phyloP scores from a whole-genome alignment of 2,888 invertebrate genomes.

The Argynnis bischoffii region DNA sequence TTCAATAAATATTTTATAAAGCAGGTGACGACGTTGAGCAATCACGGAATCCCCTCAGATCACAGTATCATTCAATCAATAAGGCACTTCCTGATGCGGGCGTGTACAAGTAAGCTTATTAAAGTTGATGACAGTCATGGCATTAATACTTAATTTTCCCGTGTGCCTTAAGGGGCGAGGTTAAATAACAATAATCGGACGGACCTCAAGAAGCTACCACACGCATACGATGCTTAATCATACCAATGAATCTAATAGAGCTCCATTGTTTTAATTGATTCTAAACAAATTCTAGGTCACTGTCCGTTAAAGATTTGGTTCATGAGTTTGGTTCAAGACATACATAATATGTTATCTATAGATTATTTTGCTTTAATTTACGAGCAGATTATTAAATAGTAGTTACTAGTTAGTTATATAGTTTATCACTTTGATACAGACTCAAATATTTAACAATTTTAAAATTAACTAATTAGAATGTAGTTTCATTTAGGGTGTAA shows the following conservation, averaged over 20 bases:
- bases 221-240: conserved; percentile 61
- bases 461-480: conserved; percentile 16
- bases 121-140: conserved; percentile 73
- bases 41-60: conserved; percentile 60
- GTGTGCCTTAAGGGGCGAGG: conserved; percentile 69
- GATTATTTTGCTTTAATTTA: conserved; percentile 9
- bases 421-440: no score
- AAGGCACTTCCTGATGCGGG: conserved; percentile 79
- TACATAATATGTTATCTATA: background rate
- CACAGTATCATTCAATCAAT: conserved; percentile 66
- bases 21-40: conserved; percentile 50
- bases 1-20: conserved; percentile 18
- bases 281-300: conserved; percentile 32
- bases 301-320: conserved; percentile 13
- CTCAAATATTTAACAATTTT: background rate
- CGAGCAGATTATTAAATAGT: background rate
- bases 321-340: background rate
- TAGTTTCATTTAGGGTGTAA: conserved; percentile 28
- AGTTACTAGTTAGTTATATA: no score
- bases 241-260: conserved; percentile 71
- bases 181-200: conserved; percentile 61
- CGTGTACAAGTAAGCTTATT: conserved; percentile 64
- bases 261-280: conserved; percentile 43
- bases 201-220: conserved; percentile 58
- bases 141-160: conserved; percentile 68